Evolutionary conservation across 2,113 vertebrate species (phyloP).

Genomic region (Pedetes capensis): DNA sequence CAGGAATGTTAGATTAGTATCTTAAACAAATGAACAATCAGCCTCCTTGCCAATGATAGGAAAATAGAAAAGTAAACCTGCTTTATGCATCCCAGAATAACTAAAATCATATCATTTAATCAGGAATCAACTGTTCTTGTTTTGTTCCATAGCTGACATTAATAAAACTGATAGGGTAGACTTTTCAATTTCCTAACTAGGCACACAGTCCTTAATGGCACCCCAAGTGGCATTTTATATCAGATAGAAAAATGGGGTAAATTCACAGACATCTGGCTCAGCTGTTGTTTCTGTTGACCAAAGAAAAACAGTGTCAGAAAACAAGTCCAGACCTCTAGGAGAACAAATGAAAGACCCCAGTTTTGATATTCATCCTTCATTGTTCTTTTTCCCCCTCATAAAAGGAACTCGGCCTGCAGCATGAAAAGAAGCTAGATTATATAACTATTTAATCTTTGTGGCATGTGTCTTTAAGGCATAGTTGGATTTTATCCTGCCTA

Average conservation of each 20-base stretch:
- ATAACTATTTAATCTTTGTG: not conserved
- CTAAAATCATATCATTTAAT: constrained; percentile 14
- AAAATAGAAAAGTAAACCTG: not conserved
- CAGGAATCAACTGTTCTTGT: not conserved
- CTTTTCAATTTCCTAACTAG: not conserved
- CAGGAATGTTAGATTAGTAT: not conserved
- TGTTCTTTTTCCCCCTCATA: not conserved
- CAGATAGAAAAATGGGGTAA: constrained; percentile 5
- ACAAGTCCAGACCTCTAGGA: not conserved
- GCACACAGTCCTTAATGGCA: not conserved
- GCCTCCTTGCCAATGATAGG: not conserved
- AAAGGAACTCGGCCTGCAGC: not conserved
- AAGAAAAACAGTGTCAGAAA: not conserved
- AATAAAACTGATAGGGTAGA: not conserved
- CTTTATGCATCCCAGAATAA: not conserved
- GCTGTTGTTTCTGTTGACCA: not conserved
- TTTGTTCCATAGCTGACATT: not conserved
- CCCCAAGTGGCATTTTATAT: not conserved
- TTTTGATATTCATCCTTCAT: not conserved
- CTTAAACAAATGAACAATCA: not conserved
- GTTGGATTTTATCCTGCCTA: not conserved
- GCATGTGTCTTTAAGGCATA: not conserved
- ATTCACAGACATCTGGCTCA: not conserved
- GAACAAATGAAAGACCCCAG: not conserved
- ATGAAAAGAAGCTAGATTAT: not conserved